phyloP scores from a whole-genome alignment of 2,888 invertebrate genomes.

The Chalcosyrphus nemorum region DNA sequence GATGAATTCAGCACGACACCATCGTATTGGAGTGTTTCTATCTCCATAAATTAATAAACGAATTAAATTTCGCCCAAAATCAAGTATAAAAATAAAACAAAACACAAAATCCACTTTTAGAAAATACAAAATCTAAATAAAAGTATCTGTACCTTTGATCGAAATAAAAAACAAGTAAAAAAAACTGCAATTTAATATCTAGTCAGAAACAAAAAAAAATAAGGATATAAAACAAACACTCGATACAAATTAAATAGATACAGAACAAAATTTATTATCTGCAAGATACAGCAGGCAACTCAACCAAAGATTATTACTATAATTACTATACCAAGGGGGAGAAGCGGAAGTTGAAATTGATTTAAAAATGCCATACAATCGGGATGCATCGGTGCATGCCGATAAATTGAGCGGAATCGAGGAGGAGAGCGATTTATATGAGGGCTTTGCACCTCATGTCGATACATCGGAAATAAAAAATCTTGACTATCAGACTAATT shows the following conservation, averaged over 20 bases:
- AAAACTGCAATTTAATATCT: constrained; percentile 65
- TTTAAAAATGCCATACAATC: constrained; percentile 81
- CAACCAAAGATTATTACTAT: constrained; percentile 67
- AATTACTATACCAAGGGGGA: not conserved
- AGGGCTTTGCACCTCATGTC: constrained; percentile 91
- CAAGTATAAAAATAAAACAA: constrained; percentile 23
- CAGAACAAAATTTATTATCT: constrained; percentile 29
- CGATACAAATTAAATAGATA: no score
- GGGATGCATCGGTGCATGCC: constrained; percentile 82
- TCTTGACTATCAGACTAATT: constrained; percentile 79
- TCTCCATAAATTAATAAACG: constrained; percentile 79
- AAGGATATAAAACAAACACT: constrained; percentile 33
- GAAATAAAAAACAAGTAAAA: constrained; percentile 29
- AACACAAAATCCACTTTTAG: constrained; percentile 7
- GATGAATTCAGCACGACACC: constrained; percentile 82
- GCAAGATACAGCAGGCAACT: constrained; percentile 28
- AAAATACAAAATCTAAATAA: constrained; percentile 46
- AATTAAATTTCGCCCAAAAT: constrained; percentile 17
- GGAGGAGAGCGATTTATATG: constrained; percentile 89
- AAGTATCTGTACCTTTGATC: no score
- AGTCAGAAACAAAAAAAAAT: constrained; percentile 45
- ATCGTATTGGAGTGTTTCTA: constrained; percentile 82
- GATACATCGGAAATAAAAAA: constrained; percentile 89
- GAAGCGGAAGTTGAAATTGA: constrained; percentile 29
- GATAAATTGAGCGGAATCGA: constrained; percentile 89